Base-by-base conservation (phyloP, 2,888 invertebrate genomes). In the Acleris literana region DNA sequence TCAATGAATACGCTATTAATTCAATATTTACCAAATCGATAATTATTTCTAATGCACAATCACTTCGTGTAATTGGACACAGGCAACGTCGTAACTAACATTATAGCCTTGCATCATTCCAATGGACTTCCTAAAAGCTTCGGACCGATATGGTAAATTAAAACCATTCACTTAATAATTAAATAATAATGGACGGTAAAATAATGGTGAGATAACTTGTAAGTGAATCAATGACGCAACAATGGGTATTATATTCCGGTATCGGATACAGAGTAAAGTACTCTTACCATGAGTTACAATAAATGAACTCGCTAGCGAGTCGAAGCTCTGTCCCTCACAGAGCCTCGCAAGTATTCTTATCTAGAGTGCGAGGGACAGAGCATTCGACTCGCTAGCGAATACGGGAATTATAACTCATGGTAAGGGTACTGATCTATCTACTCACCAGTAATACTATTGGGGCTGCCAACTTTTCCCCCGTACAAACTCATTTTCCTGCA, bases 201-300 rank as follows among this genome's bases (percentile, higher is more conserved):
- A 73, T 77, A 81, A 80, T 59, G 62, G 68, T 68, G 62, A 59
- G 62, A 62, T 66, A 66, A 66, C 61, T 29, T 48, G 68, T 73
- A 69, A 78, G 77, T 83, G 85, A 85, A 84, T 82, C 83, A 77
- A 72, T 87, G 82, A 85, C 78, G 86, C 77, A 86, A 87, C 80
- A 81, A 81, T 78, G 77, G 76, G 70, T 33, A 33, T 33, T 33
- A 33, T 33, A 9, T 25, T 54, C 25, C 46, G 57, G 44, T n/a
- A 60, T 54, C 53, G 59, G 54, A 13, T 13, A 13, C 39, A 39
- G 13, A n/a, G n/a, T n/a, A n/a, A n/a, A n/a, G n/a, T n/a, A n/a
- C n/a, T n/a, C n/a, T n/a, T n/a, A n/a, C n/a, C n/a, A n/a, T n/a
- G n/a, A n/a, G n/a, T n/a, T n/a, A n/a, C n/a, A n/a, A n/a, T n/a